Evolutionary conservation across 1,140 invertebrate species (phyloP).

Genomic region (Drosophila sproati): DNA sequence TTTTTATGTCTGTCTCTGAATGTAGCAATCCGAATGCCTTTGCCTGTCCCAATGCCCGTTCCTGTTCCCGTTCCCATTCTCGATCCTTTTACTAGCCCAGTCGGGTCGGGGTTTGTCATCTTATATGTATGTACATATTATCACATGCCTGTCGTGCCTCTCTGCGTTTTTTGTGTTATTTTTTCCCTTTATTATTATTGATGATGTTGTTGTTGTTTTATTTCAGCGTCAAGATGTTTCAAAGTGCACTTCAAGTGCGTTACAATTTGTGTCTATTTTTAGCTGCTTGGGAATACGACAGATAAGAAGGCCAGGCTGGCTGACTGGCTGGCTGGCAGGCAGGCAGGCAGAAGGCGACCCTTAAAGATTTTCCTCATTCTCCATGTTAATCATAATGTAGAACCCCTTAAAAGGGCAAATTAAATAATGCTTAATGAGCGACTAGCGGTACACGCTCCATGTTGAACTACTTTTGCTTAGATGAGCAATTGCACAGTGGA

Average conservation of each 20-base stretch:
- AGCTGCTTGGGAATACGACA: conserved; percentile 76
- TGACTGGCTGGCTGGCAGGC: neutral
- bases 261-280: conserved; percentile 75
- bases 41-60: conserved; percentile 1
- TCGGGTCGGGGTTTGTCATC: conserved; percentile 10
- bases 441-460: conserved; percentile 36
- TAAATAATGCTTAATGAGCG: conserved; percentile 62
- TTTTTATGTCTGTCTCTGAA: neutral
- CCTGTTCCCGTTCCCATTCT: conserved; percentile 2
- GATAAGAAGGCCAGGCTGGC: conserved; percentile 29
- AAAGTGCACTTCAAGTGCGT: conserved; percentile 79
- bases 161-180: conserved; percentile 28
- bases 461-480: conserved; percentile 16
- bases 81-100: conserved; percentile 13
- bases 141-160: conserved; percentile 58
- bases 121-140: conserved; percentile 30
- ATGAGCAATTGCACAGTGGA: neutral
- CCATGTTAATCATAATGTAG: conserved; percentile 47
- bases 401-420: conserved; percentile 42
- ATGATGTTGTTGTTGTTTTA: conserved; percentile 49
- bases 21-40: neutral
- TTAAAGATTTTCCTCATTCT: conserved; percentile 33
- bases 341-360: conserved; percentile 16
- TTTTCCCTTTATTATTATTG: conserved; percentile 9
- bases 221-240: conserved; percentile 74